Conservation (phyloP, 2,888 invertebrate species). For the Creontiades dilutus region DNA sequence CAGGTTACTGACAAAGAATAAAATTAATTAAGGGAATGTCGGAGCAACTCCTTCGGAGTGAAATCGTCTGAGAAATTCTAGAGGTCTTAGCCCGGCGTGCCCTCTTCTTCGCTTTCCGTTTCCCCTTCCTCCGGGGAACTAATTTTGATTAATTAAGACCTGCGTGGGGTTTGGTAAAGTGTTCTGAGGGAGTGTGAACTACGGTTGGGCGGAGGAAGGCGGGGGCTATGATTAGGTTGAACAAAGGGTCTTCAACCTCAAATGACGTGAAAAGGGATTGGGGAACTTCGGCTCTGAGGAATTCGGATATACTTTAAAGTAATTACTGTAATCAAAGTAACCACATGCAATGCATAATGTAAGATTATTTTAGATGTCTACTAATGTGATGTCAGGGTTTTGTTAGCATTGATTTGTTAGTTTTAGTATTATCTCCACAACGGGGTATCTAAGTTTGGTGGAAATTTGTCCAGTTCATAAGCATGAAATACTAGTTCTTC, state of each 20-base stretch:
- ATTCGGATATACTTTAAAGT: neutral
- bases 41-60: slow-evolving; percentile 39
- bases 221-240: slow-evolving; percentile 35
- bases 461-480: no score
- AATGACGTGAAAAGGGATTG: neutral
- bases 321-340: no score
- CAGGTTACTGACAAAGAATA: slow-evolving; percentile 63
- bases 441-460: no score
- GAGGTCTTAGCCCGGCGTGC: neutral
- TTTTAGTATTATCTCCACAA: no score
- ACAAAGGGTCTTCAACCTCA: slow-evolving; percentile 43
- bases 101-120: neutral
- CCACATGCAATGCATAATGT: no score
- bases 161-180: slow-evolving; percentile 22
- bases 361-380: no score
- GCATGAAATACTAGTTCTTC: no score
- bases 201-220: neutral
- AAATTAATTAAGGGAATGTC: slow-evolving; percentile 64
- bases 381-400: no score
- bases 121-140: slow-evolving; percentile 30
- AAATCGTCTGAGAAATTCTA: slow-evolving; percentile 64
- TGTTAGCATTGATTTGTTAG: no score
- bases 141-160: slow-evolving; percentile 64
- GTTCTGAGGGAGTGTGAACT: slow-evolving; percentile 5
- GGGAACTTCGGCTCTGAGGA: neutral